A percentile compares a stretch with the other conserved stretches of the same genome.
Evolutionary conservation across 2,888 invertebrate species (phyloP).

Genomic region (Heliconius erato): DNA sequence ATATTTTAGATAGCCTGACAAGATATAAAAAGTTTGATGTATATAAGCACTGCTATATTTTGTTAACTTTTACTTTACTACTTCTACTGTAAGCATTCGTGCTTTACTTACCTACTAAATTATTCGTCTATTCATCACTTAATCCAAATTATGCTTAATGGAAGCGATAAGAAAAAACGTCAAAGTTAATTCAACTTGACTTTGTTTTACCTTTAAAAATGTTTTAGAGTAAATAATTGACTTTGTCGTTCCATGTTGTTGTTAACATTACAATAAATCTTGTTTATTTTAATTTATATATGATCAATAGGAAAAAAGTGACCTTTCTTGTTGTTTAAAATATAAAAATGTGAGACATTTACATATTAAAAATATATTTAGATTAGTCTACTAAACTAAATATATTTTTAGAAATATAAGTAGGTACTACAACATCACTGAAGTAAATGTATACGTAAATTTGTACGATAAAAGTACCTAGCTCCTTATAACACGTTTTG

Average conservation of each 20-base stretch:
- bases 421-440: neutral
- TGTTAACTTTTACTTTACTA: neutral
- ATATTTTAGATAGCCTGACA: neutral
- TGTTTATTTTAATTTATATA: too few relatives aligned
- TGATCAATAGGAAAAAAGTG: neutral
- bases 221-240: constrained; percentile 11
- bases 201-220: constrained; percentile 15
- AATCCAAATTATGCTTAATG: constrained; percentile 37
- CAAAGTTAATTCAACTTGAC: constrained; percentile 27
- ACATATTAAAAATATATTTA: too few relatives aligned
- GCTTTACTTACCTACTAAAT: constrained; percentile 11
- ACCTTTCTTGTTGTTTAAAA: too few relatives aligned
- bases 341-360: too few relatives aligned
- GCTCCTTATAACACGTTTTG: constrained; percentile 6
- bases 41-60: neutral
- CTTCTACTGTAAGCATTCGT: neutral
- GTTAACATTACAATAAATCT: neutral
- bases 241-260: neutral
- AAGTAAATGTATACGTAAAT: neutral
- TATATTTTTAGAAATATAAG: too few relatives aligned
- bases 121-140: constrained; percentile 29
- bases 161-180: constrained; percentile 29
- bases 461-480: neutral
- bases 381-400: too few relatives aligned
- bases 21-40: neutral